Evolutionary conservation across 2,113 vertebrate genomes (phyloP).

Genomic region (Cynopterus brachyotis): DNA sequence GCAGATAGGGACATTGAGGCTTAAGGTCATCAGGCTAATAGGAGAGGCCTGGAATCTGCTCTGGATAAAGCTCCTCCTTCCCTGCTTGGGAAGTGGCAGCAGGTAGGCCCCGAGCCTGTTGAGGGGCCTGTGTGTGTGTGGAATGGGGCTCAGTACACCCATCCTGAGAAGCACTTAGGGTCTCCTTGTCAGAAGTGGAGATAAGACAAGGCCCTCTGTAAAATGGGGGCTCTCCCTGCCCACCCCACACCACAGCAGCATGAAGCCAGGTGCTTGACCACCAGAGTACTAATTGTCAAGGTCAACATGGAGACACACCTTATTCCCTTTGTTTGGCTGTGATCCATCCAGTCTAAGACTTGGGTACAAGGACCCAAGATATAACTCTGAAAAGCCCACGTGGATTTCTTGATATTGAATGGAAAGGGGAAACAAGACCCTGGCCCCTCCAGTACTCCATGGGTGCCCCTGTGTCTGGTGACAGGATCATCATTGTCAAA

Average conservation of each 20-base stretch:
- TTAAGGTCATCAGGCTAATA: neutral
- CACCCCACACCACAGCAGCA: neutral
- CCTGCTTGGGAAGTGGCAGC: too few species aligned
- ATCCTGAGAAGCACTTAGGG: neutral
- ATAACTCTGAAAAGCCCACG: neutral
- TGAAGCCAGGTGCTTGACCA: neutral
- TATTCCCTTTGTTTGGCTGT: neutral
- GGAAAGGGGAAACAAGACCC: neutral
- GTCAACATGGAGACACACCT: neutral
- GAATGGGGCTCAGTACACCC: neutral
- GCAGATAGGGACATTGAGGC: slow-evolving; percentile 36
- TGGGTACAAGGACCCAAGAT: neutral
- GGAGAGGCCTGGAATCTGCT: neutral
- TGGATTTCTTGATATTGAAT: neutral
- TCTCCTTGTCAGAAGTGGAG: neutral
- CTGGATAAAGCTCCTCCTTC: neutral
- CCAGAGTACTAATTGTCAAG: neutral
- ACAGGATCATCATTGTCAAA: neutral
- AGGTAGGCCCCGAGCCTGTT: neutral
- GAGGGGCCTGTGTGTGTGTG: neutral
- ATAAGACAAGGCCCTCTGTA: neutral
- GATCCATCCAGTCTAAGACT: neutral
- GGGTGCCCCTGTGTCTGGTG: neutral
- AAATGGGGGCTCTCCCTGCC: neutral
- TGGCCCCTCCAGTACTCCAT: neutral